A percentile compares a stretch with the other conserved stretches of the same genome.
phyloP scores from a whole-genome alignment of 2,888 invertebrate genomes.

The Limenitis camilla region DNA sequence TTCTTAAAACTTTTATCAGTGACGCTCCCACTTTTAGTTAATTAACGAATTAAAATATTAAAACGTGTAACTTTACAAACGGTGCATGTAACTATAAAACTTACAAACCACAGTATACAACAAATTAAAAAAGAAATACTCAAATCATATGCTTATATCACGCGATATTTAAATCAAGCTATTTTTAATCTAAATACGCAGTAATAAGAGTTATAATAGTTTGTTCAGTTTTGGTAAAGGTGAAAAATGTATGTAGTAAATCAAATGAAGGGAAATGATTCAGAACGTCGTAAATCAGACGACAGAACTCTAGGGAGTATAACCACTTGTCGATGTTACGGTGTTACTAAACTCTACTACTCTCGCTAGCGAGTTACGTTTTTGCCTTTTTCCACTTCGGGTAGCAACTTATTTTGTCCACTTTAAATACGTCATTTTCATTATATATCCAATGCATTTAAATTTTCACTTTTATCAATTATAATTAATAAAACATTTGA shows the following conservation, averaged over 20 bases:
- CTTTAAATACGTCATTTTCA: too few species aligned
- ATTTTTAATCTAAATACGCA: not conserved
- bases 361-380: not conserved
- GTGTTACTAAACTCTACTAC: not conserved
- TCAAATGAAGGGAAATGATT: constrained; percentile 57
- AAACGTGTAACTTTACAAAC: not conserved
- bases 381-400: too few species aligned
- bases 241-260: constrained; percentile 53
- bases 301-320: constrained; percentile 6
- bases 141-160: constrained; percentile 1
- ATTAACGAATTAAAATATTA: too few species aligned
- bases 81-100: constrained; percentile 3
- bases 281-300: constrained; percentile 41
- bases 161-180: not conserved
- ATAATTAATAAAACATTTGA: too few species aligned
- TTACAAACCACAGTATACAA: constrained; percentile 1
- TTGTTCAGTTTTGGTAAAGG: constrained; percentile 34
- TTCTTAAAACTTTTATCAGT: too few species aligned
- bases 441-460: too few species aligned
- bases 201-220: not conserved
- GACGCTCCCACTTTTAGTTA: too few species aligned
- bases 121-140: constrained; percentile 6
- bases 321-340: constrained; percentile 16
- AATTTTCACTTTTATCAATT: too few species aligned
- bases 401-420: too few species aligned